phyloP scores from a whole-genome alignment of 2,113 vertebrate species.

The Phaethon lepturus region DNA sequence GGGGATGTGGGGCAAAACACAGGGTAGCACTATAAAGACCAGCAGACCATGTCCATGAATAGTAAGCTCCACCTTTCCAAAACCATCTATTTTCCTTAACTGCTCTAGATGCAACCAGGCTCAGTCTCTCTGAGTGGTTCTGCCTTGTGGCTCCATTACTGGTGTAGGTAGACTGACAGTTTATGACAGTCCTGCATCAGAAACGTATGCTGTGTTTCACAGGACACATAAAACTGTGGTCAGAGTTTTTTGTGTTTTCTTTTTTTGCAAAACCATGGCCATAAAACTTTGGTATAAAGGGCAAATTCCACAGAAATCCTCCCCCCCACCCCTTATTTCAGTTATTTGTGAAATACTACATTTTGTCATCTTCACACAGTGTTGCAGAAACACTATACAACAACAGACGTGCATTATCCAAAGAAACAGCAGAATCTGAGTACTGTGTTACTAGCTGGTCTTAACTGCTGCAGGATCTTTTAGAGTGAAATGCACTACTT shows the following conservation, averaged over 20 bases:
- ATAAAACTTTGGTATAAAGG: not conserved
- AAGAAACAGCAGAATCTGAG: not conserved
- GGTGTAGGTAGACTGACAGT: not conserved
- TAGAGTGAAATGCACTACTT: not conserved
- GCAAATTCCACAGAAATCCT: slow-evolving; percentile 4
- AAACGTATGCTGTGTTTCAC: not conserved
- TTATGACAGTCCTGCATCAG: not conserved
- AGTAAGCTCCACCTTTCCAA: not conserved
- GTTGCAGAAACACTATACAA: not conserved
- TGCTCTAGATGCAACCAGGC: not conserved
- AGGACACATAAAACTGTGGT: not conserved
- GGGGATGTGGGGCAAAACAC: not conserved
- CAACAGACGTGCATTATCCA: not conserved
- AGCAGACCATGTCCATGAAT: not conserved
- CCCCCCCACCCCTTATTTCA: not conserved
- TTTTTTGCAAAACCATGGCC: not conserved
- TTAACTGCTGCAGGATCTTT: not conserved
- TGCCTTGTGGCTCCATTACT: not conserved
- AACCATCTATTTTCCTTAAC: not conserved
- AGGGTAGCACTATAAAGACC: not conserved
- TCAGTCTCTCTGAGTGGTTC: not conserved
- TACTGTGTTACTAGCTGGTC: not conserved
- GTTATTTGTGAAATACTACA: not conserved
- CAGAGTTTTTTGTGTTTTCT: not conserved
- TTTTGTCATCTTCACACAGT: not conserved